Percentiles rank a stretch among this genome's conserved stretches.
These are phyloP conservation scores for Eugnorisma glareosa DNA, from an alignment of 2,888 invertebrate genomes.

Conservation along the genomic window DNA sequence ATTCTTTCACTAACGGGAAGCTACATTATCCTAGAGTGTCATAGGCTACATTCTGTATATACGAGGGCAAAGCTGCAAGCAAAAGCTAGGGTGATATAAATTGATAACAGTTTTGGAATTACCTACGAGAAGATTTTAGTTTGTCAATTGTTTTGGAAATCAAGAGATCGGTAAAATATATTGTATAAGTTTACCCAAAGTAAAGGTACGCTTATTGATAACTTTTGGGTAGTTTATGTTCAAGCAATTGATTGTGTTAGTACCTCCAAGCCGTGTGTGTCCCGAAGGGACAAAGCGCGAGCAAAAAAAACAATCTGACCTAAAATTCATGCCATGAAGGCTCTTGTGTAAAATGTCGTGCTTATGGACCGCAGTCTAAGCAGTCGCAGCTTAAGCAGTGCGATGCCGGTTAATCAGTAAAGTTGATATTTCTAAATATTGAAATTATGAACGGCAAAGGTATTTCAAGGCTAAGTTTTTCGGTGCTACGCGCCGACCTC, in stretches of 20 bases:
- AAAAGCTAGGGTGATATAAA: not conserved
- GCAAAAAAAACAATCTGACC: not conserved
- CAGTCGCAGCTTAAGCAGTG: not conserved
- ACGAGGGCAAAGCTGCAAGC: too few relatives aligned
- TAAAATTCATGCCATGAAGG: not conserved
- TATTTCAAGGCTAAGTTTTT: not conserved
- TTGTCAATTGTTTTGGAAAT: not conserved
- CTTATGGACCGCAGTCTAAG: not conserved
- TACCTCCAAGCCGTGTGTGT: not conserved
- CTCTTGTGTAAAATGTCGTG: not conserved
- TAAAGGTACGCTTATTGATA: not conserved
- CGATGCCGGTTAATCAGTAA: not conserved
- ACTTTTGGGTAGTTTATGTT: not conserved
- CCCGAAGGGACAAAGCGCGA: too few relatives aligned
- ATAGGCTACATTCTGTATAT: too few relatives aligned
- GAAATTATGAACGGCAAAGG: not conserved
- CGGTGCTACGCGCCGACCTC: too few relatives aligned
- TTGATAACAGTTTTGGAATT: slow-evolving; percentile 4
- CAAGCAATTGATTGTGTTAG: not conserved
- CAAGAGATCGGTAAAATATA: not conserved
- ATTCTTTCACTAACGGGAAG: too few relatives aligned
- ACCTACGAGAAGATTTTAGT: not conserved
- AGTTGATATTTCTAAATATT: not conserved
- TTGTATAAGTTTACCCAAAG: not conserved
- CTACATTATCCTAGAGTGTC: too few relatives aligned